These are phyloP conservation scores for Myotis lucifugus DNA, from an alignment of 2,113 vertebrate genomes.

Conservation along the genomic window DNA sequence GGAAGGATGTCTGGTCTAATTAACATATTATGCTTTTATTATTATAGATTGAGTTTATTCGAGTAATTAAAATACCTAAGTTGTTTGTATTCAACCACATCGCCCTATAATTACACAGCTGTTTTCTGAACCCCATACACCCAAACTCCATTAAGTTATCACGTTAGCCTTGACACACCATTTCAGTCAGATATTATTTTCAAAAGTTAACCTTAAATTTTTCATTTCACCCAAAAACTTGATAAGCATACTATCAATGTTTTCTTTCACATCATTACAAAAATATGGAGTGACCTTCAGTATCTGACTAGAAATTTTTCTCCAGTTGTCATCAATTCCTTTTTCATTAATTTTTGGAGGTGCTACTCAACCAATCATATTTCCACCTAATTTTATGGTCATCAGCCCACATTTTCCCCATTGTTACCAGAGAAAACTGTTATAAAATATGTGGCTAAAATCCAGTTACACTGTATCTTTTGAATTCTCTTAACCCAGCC, in stretches of 20 bases:
- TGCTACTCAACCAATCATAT: slow-evolving; percentile 22
- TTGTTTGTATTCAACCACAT: background rate
- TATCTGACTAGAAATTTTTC: background rate
- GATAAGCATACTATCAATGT: background rate
- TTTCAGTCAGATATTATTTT: slow-evolving; percentile 17
- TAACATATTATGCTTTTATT: too few relatives aligned
- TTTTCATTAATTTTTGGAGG: slow-evolving; percentile 14
- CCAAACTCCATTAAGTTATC: background rate
- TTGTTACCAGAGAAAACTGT: background rate
- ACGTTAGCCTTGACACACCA: background rate
- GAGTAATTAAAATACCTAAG: slow-evolving; percentile 46
- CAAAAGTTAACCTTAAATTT: slow-evolving; percentile 17
- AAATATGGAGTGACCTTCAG: background rate
- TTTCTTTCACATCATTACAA: slow-evolving; percentile 9
- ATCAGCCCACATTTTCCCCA: background rate
- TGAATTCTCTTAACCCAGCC: background rate
- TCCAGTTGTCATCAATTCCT: background rate
- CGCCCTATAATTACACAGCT: background rate
- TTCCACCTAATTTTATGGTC: background rate
- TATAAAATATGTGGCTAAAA: slow-evolving; percentile 41
- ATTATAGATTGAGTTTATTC: background rate
- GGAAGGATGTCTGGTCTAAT: too few relatives aligned
- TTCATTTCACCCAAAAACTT: slow-evolving; percentile 1
- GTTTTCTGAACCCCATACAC: background rate
- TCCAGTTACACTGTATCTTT: background rate